Percentiles rank a stretch among this genome's conserved stretches.
These are phyloP conservation scores for Barypeithes pellucidus DNA, from an alignment of 2,888 invertebrate genomes.

Conservation along the genomic window DNA sequence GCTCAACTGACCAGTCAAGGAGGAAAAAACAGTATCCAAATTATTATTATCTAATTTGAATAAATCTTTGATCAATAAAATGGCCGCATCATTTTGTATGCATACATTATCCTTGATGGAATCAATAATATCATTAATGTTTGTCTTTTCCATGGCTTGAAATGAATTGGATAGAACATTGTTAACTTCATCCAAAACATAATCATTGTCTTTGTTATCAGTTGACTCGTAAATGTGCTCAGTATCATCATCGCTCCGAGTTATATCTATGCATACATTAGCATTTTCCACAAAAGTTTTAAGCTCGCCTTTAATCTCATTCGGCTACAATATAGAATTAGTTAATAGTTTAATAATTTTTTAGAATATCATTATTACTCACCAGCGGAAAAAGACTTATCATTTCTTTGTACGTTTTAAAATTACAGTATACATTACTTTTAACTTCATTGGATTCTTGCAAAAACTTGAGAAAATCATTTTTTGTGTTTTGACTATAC, in stretches of 20 bases:
- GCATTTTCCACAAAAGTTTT: constrained; percentile 31
- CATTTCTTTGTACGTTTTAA: constrained; percentile 46
- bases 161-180: background rate
- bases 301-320: constrained; percentile 38
- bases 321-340: constrained; percentile 35
- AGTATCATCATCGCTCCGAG: constrained; percentile 51
- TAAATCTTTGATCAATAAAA: constrained; percentile 52
- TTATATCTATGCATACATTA: constrained; percentile 49
- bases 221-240: background rate
- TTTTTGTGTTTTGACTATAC: constrained; percentile 54
- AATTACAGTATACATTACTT: constrained; percentile 51
- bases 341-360: constrained; percentile 11
- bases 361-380: constrained; percentile 24
- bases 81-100: constrained; percentile 47
- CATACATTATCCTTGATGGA: constrained; percentile 56
- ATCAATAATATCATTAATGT: constrained; percentile 48
- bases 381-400: constrained; percentile 55
- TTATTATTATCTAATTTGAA: constrained; percentile 39
- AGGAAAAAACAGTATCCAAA: constrained; percentile 48
- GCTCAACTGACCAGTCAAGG: constrained; percentile 48
- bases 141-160: background rate
- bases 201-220: background rate
- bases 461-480: constrained; percentile 51
- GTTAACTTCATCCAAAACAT: background rate
- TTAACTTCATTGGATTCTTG: constrained; percentile 52